Evolutionary conservation across 1,140 invertebrate genomes (phyloP).

Genomic region (Pissodes strobi): DNA sequence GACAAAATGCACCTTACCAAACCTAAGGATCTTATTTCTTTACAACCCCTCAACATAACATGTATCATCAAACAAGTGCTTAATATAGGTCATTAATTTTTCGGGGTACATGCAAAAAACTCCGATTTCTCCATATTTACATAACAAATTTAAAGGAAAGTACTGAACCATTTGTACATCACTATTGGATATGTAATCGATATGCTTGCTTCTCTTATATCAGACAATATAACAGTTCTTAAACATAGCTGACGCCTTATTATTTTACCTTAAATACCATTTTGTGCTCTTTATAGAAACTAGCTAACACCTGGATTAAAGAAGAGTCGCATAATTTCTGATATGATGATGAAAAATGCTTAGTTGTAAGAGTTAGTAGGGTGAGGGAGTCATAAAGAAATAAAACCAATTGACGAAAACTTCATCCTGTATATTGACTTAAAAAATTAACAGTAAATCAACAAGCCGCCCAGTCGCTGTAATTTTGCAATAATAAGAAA

Average conservation of each 20-base stretch:
- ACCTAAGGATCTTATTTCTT: constrained; percentile 25
- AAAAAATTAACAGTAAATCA: constrained; percentile 11
- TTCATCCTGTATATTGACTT: constrained; percentile 29
- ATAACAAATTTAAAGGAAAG: background rate
- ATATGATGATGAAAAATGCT: background rate
- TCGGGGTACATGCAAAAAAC: background rate
- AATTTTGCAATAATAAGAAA: constrained; percentile 33
- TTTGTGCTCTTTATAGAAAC: no score
- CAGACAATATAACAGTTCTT: no score
- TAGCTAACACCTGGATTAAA: no score
- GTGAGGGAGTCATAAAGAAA: constrained; percentile 27
- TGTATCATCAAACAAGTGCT: no score
- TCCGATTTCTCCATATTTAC: background rate
- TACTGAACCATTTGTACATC: background rate
- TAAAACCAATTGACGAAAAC: constrained; percentile 23
- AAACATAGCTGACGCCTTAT: no score
- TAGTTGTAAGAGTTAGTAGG: background rate
- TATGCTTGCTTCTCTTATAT: no score
- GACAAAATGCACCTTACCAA: constrained; percentile 36
- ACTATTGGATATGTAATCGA: background rate
- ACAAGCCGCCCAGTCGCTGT: constrained; percentile 19
- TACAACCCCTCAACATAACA: constrained; percentile 23
- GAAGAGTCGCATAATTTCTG: no score
- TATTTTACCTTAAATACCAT: no score
- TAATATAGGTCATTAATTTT: no score